A percentile compares a stretch with the other conserved stretches of the same genome.
phyloP scores from a whole-genome alignment of 2,888 invertebrate genomes.

The Oxycera nigricornis region DNA sequence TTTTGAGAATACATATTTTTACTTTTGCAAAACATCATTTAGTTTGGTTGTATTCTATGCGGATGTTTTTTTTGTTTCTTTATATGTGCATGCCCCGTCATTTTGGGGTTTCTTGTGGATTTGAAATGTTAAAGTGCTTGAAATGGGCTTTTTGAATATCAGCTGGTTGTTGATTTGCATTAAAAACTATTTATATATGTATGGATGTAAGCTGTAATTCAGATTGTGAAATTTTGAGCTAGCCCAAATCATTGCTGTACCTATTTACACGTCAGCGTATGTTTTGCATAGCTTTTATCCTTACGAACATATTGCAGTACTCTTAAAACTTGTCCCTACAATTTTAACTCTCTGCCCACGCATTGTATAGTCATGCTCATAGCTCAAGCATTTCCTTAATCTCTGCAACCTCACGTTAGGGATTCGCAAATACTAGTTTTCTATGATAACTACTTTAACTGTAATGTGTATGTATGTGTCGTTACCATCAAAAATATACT shows the following conservation, averaged over 20 bases:
- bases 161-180: background rate
- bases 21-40: too few relatives aligned
- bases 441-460: background rate
- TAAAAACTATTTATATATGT: background rate
- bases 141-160: background rate
- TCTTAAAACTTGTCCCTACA: background rate
- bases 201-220: too few relatives aligned
- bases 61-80: background rate
- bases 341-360: too few relatives aligned
- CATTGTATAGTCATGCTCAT: background rate
- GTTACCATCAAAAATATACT: background rate
- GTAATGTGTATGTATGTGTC: background rate
- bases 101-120: background rate
- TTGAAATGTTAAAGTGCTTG: background rate
- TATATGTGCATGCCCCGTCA: conserved; percentile 1
- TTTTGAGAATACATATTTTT: too few relatives aligned
- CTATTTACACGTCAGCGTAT: background rate
- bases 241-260: background rate
- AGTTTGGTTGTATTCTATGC: background rate
- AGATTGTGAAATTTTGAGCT: background rate
- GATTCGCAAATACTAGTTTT: background rate
- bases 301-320: background rate
- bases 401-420: background rate
- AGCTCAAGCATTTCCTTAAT: background rate
- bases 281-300: background rate